Evolutionary conservation across 2,113 vertebrate genomes (phyloP).

Genomic region (Rhinopomastus cyanomelas): DNA sequence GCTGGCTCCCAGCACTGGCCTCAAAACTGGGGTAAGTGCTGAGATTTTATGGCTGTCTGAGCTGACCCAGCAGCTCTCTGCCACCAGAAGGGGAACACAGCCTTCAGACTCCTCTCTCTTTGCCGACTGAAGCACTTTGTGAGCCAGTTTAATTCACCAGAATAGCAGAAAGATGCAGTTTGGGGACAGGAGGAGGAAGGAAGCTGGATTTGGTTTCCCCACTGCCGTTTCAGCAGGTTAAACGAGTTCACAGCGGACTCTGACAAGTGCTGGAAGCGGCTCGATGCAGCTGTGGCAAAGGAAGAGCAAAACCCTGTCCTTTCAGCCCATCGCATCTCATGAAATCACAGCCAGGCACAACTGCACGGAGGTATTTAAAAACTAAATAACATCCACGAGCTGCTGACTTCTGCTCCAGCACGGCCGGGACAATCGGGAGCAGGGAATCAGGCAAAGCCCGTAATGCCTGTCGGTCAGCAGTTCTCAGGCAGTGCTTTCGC

Average conservation of each 20-base stretch:
- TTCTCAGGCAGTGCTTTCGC: constrained; percentile 28
- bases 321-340: constrained; percentile 18
- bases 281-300: not conserved
- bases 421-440: not conserved
- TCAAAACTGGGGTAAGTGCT: not conserved
- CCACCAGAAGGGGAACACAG: not conserved
- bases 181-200: not conserved
- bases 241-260: not conserved
- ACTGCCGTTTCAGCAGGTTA: constrained; percentile 21
- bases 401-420: constrained; percentile 53
- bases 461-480: constrained; percentile 23
- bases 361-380: constrained; percentile 20
- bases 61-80: not conserved
- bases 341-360: constrained; percentile 34
- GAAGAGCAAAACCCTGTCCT: constrained; percentile 13
- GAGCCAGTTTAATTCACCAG: not conserved
- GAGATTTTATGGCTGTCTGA: fast-evolving
- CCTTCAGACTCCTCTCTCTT: not conserved
- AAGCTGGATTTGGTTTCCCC: not conserved
- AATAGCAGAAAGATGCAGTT: not conserved
- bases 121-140: not conserved
- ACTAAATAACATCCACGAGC: constrained; percentile 20
- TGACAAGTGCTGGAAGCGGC: not conserved
- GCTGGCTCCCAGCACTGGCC: too few relatives aligned
- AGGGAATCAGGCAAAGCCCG: constrained; percentile 39